A percentile compares a stretch with the other conserved stretches of the same genome.
These are phyloP conservation scores for Podarcis lilfordi DNA, from an alignment of 2,797 vertebrate genomes.

Conservation along the genomic window DNA sequence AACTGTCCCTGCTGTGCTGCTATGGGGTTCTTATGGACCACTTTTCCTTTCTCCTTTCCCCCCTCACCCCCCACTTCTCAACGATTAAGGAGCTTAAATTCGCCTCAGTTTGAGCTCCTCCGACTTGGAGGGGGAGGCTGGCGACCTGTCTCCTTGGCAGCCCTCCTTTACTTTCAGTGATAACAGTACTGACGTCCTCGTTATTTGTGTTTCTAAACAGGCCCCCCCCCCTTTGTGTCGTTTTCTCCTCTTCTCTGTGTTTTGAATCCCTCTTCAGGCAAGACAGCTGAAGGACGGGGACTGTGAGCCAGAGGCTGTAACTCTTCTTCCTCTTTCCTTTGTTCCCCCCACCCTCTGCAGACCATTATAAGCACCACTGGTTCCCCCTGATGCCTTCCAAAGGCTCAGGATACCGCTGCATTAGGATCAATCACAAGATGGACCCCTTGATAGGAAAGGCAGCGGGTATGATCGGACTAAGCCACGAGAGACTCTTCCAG, in stretches of 20 bases:
- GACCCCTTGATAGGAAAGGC: slow-evolving; percentile 81
- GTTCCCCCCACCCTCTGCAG: slow-evolving; percentile 55
- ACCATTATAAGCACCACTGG: slow-evolving; percentile 82
- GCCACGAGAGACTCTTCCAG: slow-evolving; percentile 77
- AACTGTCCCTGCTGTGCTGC: neutral
- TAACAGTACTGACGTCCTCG: neutral
- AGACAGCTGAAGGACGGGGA: neutral
- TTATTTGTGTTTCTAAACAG: no score
- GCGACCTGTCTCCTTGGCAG: neutral
- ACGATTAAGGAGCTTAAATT: neutral
- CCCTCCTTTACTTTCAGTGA: neutral
- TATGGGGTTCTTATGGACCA: neutral
- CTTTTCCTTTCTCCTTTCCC: neutral
- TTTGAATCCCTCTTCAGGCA: neutral
- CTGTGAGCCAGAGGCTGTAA: neutral
- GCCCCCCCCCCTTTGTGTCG: no score
- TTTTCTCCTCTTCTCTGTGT: no score
- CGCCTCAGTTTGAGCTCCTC: neutral
- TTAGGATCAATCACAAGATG: slow-evolving; percentile 84
- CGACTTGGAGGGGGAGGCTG: neutral
- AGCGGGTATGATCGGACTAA: slow-evolving; percentile 77
- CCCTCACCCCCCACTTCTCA: neutral
- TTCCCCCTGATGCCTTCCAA: slow-evolving; percentile 78
- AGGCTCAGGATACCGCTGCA: slow-evolving; percentile 83
- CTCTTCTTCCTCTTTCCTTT: slow-evolving; percentile 47